Evolutionary conservation across 1,140 invertebrate genomes (phyloP).

Genomic region (Atta texana): DNA sequence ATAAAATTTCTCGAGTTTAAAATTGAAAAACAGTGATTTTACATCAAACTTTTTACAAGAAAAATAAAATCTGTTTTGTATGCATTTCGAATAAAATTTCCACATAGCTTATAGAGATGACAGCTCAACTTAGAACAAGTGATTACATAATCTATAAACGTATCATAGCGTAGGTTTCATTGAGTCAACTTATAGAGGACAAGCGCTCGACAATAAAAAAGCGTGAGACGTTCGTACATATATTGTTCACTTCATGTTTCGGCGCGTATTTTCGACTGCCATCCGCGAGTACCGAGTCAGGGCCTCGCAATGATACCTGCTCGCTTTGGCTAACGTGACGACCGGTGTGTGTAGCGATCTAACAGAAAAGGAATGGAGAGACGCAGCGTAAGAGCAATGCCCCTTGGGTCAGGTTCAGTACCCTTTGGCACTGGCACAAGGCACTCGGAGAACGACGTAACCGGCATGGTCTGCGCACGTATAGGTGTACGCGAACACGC

Average conservation of each 20-base stretch:
- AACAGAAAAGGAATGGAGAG: slow-evolving; percentile 84
- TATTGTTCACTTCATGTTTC: not conserved
- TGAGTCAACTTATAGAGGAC: not conserved
- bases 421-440: slow-evolving; percentile 83
- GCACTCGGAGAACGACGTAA: slow-evolving; percentile 68
- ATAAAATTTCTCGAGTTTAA: not conserved
- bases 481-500: slow-evolving; percentile 54
- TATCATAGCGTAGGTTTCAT: slow-evolving; percentile 4
- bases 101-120: not conserved
- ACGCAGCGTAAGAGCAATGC: slow-evolving; percentile 83
- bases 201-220: not conserved
- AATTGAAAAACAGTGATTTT: not conserved
- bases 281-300: slow-evolving; percentile 58
- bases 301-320: slow-evolving; percentile 67
- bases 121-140: not conserved
- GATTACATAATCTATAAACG: not conserved
- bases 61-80: not conserved
- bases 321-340: slow-evolving; percentile 76
- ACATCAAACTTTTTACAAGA: not conserved
- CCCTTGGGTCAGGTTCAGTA: slow-evolving; percentile 85
- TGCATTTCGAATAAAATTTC: not conserved
- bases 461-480: slow-evolving; percentile 65
- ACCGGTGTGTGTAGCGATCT: slow-evolving; percentile 79
- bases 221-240: not conserved
- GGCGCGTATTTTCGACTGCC: slow-evolving; percentile 32